Evolutionary conservation across 2,797 vertebrate species (phyloP).

Genomic region (Alectoris magna): DNA sequence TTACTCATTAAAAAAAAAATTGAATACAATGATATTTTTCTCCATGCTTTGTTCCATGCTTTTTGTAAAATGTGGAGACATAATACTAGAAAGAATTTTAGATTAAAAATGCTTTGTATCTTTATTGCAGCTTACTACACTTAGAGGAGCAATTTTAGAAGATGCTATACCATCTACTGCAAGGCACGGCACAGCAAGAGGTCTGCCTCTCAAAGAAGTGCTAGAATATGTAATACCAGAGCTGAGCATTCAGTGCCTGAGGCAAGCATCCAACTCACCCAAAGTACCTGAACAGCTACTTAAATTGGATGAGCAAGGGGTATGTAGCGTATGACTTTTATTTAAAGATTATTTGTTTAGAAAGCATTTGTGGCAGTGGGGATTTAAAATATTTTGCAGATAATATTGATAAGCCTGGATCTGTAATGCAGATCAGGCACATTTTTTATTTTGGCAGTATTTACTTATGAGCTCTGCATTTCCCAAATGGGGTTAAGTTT

Average conservation of each 20-base stretch:
- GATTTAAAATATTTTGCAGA: neutral
- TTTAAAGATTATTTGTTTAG: neutral
- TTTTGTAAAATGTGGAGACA: neutral
- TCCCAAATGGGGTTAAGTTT: neutral
- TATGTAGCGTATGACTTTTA: constrained; percentile 74
- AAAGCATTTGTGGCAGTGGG: neutral
- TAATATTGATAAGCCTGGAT: neutral
- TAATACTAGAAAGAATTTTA: no score
- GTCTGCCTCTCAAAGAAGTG: constrained; percentile 95
- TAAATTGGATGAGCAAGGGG: constrained; percentile 97
- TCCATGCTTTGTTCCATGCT: neutral
- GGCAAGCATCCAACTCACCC: constrained; percentile 90
- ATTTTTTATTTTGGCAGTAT: neutral
- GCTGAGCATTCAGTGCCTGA: constrained; percentile 91
- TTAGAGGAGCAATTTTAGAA: constrained; percentile 94
- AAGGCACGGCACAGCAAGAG: constrained; percentile 92
- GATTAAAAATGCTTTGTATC: neutral
- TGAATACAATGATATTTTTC: neutral
- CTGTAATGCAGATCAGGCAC: neutral
- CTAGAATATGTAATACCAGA: constrained; percentile 96
- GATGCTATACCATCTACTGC: constrained; percentile 96
- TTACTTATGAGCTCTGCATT: neutral
- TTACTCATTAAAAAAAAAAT: neutral
- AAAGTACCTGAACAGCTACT: constrained; percentile 94
- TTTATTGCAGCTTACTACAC: constrained; percentile 88